phyloP scores from a whole-genome alignment of 1,140 invertebrate genomes.

The Dinothrombium tinctorium region DNA sequence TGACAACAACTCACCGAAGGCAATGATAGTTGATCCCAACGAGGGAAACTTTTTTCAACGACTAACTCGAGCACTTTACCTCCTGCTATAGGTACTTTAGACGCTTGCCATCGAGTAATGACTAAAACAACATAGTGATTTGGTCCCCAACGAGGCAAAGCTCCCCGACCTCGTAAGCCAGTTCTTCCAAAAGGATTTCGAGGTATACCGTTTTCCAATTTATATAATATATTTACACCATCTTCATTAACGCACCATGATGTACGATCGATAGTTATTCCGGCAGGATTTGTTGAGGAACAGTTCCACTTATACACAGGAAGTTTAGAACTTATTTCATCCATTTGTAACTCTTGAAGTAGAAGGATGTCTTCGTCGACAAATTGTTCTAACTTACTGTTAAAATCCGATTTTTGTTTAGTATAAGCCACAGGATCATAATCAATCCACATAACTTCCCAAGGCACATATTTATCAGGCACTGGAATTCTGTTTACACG shows the following conservation, averaged over 20 bases:
- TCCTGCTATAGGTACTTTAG: not conserved
- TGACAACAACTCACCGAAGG: not conserved
- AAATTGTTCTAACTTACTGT: conserved; percentile 16
- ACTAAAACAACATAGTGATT: not conserved
- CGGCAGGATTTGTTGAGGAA: conserved; percentile 16
- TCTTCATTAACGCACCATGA: conserved; percentile 15
- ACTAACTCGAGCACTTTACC: conserved; percentile 1
- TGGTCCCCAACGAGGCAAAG: conserved; percentile 61
- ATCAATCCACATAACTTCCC: conserved; percentile 22
- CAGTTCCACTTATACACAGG: conserved; percentile 17
- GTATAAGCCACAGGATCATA: conserved; percentile 24
- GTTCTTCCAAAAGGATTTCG: conserved; percentile 49
- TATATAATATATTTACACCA: conserved; percentile 26
- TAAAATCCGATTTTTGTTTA: conserved; percentile 17
- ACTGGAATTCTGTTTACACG: conserved; percentile 23
- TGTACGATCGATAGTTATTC: conserved; percentile 15
- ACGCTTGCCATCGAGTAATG: conserved; percentile 29
- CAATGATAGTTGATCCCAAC: not conserved
- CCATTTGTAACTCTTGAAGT: conserved; percentile 5
- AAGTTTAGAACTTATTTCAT: conserved; percentile 4
- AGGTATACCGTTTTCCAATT: conserved; percentile 27
- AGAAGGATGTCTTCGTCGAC: conserved; percentile 23
- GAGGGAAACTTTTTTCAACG: not conserved
- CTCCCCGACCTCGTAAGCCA: conserved; percentile 47
- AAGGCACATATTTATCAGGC: conserved; percentile 26